Percentiles rank a stretch among this genome's conserved stretches.
Evolutionary conservation across 2,797 vertebrate genomes (phyloP).

Genomic region (Octomys mimax): DNA sequence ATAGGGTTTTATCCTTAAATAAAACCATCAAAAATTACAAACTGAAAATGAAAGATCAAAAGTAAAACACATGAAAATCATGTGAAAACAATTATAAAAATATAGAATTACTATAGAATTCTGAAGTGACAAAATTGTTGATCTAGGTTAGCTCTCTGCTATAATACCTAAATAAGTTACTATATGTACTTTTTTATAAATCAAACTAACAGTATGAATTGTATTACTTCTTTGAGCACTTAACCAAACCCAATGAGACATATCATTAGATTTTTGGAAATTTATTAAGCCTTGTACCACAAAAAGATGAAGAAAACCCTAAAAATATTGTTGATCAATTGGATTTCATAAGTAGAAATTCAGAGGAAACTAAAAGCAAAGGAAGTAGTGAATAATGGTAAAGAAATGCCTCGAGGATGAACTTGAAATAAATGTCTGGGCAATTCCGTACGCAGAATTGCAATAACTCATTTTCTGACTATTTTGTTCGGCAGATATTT

Average conservation of each 20-base stretch:
- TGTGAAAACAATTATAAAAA: slow-evolving; percentile 26
- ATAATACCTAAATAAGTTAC: slow-evolving; percentile 41
- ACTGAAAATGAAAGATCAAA: background rate
- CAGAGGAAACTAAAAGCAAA: slow-evolving; percentile 10
- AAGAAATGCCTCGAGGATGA: background rate
- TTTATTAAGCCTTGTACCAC: slow-evolving; percentile 69
- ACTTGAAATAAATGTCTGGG: background rate
- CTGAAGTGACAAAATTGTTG: slow-evolving; percentile 62
- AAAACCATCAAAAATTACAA: slow-evolving; percentile 19
- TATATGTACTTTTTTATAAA: slow-evolving; percentile 71
- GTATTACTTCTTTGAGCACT: slow-evolving; percentile 71
- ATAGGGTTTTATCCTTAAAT: background rate
- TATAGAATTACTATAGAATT: slow-evolving; percentile 18
- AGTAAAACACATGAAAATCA: background rate
- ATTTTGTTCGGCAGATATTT: slow-evolving; percentile 77
- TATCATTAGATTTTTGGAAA: slow-evolving; percentile 78
- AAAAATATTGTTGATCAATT: slow-evolving; percentile 83
- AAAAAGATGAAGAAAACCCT: slow-evolving; percentile 71
- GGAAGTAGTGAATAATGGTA: background rate
- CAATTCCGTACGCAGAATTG: background rate
- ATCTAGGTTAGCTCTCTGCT: slow-evolving; percentile 44
- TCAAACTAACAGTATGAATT: slow-evolving; percentile 66
- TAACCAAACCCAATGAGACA: slow-evolving; percentile 69
- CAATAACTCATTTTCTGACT: slow-evolving; percentile 71
- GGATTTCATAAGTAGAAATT: slow-evolving; percentile 75